A percentile compares a stretch with the other conserved stretches of the same genome.
These are phyloP conservation scores for Danio kyathit DNA, from an alignment of 2,797 vertebrate species.

Conservation along the genomic window DNA sequence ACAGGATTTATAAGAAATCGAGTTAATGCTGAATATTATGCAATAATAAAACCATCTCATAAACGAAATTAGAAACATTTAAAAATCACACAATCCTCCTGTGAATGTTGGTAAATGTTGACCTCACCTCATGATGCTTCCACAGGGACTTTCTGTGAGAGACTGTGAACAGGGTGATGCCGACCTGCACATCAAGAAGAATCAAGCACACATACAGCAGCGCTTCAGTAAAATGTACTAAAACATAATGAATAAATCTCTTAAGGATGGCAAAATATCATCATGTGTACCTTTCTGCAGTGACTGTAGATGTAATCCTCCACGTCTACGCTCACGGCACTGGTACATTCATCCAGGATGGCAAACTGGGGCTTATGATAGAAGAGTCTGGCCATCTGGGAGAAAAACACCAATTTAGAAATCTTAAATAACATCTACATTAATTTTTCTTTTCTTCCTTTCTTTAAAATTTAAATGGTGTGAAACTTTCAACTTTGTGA, in stretches of 20 bases:
- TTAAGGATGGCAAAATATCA: background rate
- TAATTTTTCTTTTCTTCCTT: too few relatives aligned
- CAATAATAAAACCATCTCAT: too few relatives aligned
- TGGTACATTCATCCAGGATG: constrained; percentile 97
- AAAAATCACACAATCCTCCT: too few relatives aligned
- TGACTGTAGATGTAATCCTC: constrained; percentile 97
- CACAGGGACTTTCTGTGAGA: constrained; percentile 97
- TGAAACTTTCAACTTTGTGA: too few relatives aligned
- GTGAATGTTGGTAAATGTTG: background rate
- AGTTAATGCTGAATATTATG: too few relatives aligned
- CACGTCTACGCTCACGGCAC: constrained; percentile 96
- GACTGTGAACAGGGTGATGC: constrained; percentile 97
- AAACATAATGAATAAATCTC: background rate
- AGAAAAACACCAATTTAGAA: constrained; percentile 19
- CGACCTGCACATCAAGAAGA: constrained; percentile 82
- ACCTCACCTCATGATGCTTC: constrained; percentile 93
- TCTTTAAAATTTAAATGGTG: too few relatives aligned
- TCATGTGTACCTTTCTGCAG: constrained; percentile 86
- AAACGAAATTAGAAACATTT: too few relatives aligned
- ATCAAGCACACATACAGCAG: background rate
- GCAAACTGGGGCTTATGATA: constrained; percentile 99
- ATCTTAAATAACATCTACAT: background rate
- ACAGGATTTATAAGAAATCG: too few relatives aligned
- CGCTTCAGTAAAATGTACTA: background rate
- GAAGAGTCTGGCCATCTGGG: constrained; percentile 95